Evolutionary conservation across 2,797 vertebrate genomes (phyloP), one percentile per base, ranked within the genome.

Genomic region (Heliangelus exortis): DNA sequence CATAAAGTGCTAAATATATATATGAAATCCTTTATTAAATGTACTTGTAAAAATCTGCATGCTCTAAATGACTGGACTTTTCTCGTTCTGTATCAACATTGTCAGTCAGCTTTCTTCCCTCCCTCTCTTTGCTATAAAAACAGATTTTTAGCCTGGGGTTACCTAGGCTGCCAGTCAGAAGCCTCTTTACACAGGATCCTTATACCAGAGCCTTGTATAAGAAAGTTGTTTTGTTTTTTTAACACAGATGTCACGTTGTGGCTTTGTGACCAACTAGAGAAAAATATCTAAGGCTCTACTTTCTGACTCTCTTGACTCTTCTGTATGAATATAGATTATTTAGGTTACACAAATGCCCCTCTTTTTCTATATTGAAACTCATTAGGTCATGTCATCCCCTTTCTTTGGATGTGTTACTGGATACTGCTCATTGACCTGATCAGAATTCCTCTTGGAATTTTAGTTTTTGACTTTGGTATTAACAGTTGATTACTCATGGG

Each of bases 131-230:
- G 21, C 47, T 92, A 51, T 73, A 66, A 84, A 63, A 17, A 4
- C 25, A 87, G 11, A 7, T 36, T 84, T 88, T 76, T 87, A 63
- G 16, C 47, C 67, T 88, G 39, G 36, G 54, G 29, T 47, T 84
- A 59, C 50, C 57, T 39, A 62, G 28, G 19, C 74, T 92, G 55
- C 82, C 57, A 84, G 0, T 84, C 74, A 87, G 71, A 82, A 71
- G 53, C 67, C 48, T 76, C 82, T 59, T 95, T 93, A 95, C 39
- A 55, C 59, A 93, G 95, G 59, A n/a, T 72, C 23, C 66, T 90
- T 89, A 36, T 0, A 55, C 31, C 36, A 78, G 39, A 92, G 54
- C 59, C 43, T 81, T 75, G 50, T 77, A 26, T 73, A 74, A 80
- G 53, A 83, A 59, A 41, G 39, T 41, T 41, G 39, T 41, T 41